Base-by-base conservation (phyloP, 1,140 invertebrate species). In the Drosophila kohkoa region DNA sequence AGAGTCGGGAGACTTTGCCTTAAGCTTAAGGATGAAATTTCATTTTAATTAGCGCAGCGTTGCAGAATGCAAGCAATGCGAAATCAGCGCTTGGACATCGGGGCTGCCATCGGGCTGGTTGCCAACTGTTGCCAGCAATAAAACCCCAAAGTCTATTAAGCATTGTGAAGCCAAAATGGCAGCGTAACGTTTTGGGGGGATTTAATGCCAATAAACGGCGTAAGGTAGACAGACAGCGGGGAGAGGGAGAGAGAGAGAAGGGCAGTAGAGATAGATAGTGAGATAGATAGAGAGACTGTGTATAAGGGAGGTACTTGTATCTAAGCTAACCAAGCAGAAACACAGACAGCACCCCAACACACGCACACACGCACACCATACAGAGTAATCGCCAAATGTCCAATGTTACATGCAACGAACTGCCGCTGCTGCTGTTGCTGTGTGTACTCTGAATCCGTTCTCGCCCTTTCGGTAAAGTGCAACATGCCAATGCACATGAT, bases 401-500 rank as follows among this genome's bases (percentile, higher is more conserved):
- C 41, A 20, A 48, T 52, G 63, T 35, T 41, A 54, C 32, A 49
- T 66, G 63, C 72, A 59, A 57, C 48, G 45, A 41, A 8, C 8
- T 3, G 2, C 8, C 0, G 35, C 7, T 1, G 8, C 2, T 10
- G 35, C 7, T 41, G 41, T 20, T 63, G 55, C 10, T 35, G 45
- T 52, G 35, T 10, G 41, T 13, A 43, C 41, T 13, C 11, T 13
- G 41, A n/a, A 30, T 45, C 65, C 38, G 62, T 75, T 2, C 59
- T 63, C 58, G 67, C 69, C 62, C 32, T 13, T n/a, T 55, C 20
- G 70, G 72, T 73, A 69, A 78, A 81, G 83, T 88, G 74, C 77
- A 77, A 77, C 77, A 80, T 83, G 85, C 83, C 83, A 88, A 89
- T 88, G 85, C 83, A 89, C 83, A 88, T 88, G 83, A 88, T 88